Base-by-base conservation (phyloP, 2,888 invertebrate species). In the Drosophila recens region DNA sequence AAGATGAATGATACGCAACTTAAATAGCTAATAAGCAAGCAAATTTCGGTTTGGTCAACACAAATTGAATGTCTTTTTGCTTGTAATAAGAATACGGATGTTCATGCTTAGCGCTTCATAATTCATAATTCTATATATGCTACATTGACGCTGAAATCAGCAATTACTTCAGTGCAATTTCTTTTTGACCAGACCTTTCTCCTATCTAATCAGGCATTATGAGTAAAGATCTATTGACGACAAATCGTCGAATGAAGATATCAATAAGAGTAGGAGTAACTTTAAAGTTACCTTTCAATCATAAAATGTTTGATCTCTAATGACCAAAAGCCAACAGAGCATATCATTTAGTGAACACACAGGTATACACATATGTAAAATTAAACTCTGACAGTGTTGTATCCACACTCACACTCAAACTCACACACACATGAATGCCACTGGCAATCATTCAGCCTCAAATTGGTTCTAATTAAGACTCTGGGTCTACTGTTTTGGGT, bases 401-500 rank as follows among this genome's bases (percentile, higher is more conserved):
- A 23, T 23, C 4, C 43, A 56, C 42, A 59, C 36, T 17, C 67
- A 56, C 15, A 53, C n/a, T 40, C 3, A 13, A 17, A 62, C 33
- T 46, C 38, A 36, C 36, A 27, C 5, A 27, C 27, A 27, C 5
- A 56, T 23, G 33, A 13, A 45, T 56, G 65, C 66, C 80, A 72
- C 66, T 62, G 67, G 80, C 85, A 80, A 85, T 87, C 87, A 82
- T 78, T 78, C 86, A 80, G 86, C 80, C 86, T 76, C 81, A 86
- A 88, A 85, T 78, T 81, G 89, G 76, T 84, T 86, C 86, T 86
- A 86, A 86, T 88, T 88, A 86, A 86, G 89, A 78, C 74, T 78
- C 67, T 67, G 70, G 57, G 51, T 64, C 40, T 58, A 9, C 43
- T 45, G 40, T 59, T 72, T 58, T 33, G 51, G 70, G 65, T 57